Evolutionary conservation across 1,140 invertebrate species (phyloP).

Genomic region (Drosophila pseudoananassae): DNA sequence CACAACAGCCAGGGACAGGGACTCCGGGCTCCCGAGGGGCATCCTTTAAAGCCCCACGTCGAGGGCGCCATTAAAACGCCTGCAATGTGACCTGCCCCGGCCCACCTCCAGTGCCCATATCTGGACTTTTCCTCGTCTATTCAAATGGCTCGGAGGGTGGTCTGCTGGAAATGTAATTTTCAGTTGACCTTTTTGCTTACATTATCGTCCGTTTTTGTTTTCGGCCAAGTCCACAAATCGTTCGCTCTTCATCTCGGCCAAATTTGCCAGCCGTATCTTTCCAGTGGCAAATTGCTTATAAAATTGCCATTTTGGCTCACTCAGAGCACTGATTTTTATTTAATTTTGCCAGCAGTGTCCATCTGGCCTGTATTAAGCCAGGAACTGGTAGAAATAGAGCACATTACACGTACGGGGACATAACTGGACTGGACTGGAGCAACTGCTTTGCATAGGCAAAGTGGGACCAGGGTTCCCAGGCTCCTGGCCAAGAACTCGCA

Average conservation of each 20-base stretch:
- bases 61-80: slow-evolving; percentile 78
- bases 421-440: slow-evolving; percentile 22
- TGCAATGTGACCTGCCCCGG: slow-evolving; percentile 28
- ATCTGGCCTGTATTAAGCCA: slow-evolving; percentile 16
- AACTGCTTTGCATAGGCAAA: slow-evolving; percentile 63
- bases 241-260: neutral
- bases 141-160: slow-evolving; percentile 50
- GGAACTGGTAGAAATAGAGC: slow-evolving; percentile 51
- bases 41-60: slow-evolving; percentile 45
- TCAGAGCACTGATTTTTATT: slow-evolving; percentile 77
- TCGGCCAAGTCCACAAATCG: neutral
- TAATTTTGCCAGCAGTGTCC: slow-evolving; percentile 68
- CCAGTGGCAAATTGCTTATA: slow-evolving; percentile 77
- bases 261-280: slow-evolving; percentile 25
- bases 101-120: slow-evolving; percentile 12
- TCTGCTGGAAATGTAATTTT: slow-evolving; percentile 71
- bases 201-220: neutral
- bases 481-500: neutral
- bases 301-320: slow-evolving; percentile 79
- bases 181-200: slow-evolving; percentile 41
- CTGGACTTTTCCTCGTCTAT: slow-evolving; percentile 35
- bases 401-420: slow-evolving; percentile 57
- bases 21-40: neutral
- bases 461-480: slow-evolving; percentile 14
- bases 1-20: slow-evolving; percentile 10